Base-by-base conservation (phyloP, 2,888 invertebrate genomes). In the Lithophane ornitopus region DNA sequence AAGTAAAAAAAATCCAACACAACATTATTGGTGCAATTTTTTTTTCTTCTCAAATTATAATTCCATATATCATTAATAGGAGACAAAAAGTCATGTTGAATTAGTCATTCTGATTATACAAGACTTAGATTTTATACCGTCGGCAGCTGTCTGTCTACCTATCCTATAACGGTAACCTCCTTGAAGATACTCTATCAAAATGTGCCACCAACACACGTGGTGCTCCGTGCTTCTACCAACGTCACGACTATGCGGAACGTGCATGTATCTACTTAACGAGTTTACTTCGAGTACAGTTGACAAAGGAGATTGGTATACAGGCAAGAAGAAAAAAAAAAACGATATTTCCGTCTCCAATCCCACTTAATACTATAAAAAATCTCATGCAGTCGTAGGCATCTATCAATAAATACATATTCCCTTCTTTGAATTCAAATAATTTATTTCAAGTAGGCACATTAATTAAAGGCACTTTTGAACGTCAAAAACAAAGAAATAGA, bases 241-340 rank as follows among this genome's bases (percentile, higher is more conserved):
- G 85, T 82, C 85, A 82, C 82, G 82, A 82, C 85, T 82, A 73
- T 70, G 85, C 82, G 39, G 0, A 41, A 54, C 81, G 81, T 82
- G 81, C 39, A n/a, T 71, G 63, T 68, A 80, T 82, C 26, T 75
- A 61, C 44, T 54, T 84, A 26, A 52, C 9, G 26, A 80, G 54
- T 70, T 74, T 74, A 80, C 81, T 59, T 65, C 11, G 46, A 16
- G 78, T 78, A 78, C 66, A 34, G 61, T 67, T 11, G 7, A 41
- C 22, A 0, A 34, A 62, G 8, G 0, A 81, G 22, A 26, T 76
- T 67, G 16, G 58, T 58, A 3, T 2, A 3, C 26, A 58, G 8
- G 1, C 3, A 16, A 58, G 56, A 56, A 56, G 16, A 46, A 46
- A 44, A 14, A 44, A 44, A 44, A 34, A 34, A 34, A 34, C 34